Percentiles rank a stretch among this genome's conserved stretches.
phyloP scores from a whole-genome alignment of 2,888 invertebrate genomes.

The Luperina nickerlii region DNA sequence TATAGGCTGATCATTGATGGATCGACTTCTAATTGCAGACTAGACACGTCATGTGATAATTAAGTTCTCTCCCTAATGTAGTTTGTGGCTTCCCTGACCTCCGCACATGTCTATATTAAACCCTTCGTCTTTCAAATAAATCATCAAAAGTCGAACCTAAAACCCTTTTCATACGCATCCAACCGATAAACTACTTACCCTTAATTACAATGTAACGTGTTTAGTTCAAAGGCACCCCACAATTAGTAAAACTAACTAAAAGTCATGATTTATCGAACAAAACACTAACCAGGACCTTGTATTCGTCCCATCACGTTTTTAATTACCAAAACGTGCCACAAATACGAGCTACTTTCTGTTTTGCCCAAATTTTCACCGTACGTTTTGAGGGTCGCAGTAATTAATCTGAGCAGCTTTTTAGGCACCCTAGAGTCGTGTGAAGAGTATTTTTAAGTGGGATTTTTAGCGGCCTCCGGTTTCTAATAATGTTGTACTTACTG shows the following conservation, averaged over 20 bases:
- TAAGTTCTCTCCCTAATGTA: not conserved
- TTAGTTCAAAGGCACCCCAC: constrained; percentile 3
- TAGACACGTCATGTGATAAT: not conserved
- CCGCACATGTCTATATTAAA: constrained; percentile 7
- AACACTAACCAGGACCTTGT: constrained; percentile 37
- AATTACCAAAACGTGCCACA: constrained; percentile 55
- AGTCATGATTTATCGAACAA: constrained; percentile 45
- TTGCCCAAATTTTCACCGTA: constrained; percentile 36
- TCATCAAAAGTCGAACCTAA: constrained; percentile 13
- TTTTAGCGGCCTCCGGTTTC: constrained; percentile 15
- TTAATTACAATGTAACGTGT: constrained; percentile 26
- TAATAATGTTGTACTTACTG: constrained; percentile 33
- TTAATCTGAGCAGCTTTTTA: constrained; percentile 57
- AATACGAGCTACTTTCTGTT: constrained; percentile 40
- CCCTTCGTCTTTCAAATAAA: constrained; percentile 25
- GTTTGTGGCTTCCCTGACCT: not conserved
- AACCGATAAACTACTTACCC: constrained; percentile 26
- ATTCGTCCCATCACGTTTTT: constrained; percentile 37
- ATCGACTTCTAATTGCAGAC: not conserved
- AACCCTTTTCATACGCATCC: constrained; percentile 35
- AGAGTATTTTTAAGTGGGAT: constrained; percentile 51
- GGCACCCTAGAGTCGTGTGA: constrained; percentile 37
- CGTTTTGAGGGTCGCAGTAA: constrained; percentile 48
- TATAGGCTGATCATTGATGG: not conserved
- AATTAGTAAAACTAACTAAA: constrained; percentile 28